A percentile compares a stretch with the other conserved stretches of the same genome.
phyloP scores from a whole-genome alignment of 2,113 vertebrate genomes.

The Salminus brasiliensis region DNA sequence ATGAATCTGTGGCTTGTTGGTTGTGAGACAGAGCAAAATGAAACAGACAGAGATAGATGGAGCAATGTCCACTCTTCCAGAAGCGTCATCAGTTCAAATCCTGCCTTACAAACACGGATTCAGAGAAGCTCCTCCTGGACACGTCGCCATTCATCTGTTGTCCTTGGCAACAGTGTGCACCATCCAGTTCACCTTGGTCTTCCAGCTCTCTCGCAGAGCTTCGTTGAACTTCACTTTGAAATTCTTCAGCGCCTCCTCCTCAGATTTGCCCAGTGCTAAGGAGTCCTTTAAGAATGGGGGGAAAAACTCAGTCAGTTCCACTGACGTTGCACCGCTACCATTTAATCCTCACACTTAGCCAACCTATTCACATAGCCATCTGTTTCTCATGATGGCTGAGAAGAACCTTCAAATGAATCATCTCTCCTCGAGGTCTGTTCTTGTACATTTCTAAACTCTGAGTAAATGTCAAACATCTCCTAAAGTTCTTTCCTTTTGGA shows the following conservation, averaged over 20 bases:
- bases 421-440: background rate
- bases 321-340: background rate
- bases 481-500: background rate
- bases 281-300: conserved; percentile 82
- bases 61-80: conserved; percentile 6
- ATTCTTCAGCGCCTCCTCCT: conserved; percentile 94
- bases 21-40: background rate
- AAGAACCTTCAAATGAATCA: background rate
- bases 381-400: background rate
- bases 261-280: conserved; percentile 89
- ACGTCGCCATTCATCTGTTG: conserved; percentile 80
- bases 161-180: conserved; percentile 97
- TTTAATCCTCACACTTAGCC: background rate
- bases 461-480: no score
- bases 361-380: background rate
- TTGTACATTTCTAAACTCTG: no score
- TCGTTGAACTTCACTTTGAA: conserved; percentile 98
- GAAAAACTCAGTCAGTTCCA: background rate
- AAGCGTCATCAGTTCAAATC: conserved; percentile 20
- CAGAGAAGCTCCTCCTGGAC: conserved; percentile 33
- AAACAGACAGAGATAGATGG: background rate
- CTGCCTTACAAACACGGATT: conserved; percentile 8
- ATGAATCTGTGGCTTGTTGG: conserved; percentile 25
- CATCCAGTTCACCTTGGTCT: conserved; percentile 99
- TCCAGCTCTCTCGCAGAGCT: conserved; percentile 97